These are phyloP conservation scores for Bilobella aurantiaca DNA, from an alignment of 1,140 invertebrate species.

Conservation along the genomic window DNA sequence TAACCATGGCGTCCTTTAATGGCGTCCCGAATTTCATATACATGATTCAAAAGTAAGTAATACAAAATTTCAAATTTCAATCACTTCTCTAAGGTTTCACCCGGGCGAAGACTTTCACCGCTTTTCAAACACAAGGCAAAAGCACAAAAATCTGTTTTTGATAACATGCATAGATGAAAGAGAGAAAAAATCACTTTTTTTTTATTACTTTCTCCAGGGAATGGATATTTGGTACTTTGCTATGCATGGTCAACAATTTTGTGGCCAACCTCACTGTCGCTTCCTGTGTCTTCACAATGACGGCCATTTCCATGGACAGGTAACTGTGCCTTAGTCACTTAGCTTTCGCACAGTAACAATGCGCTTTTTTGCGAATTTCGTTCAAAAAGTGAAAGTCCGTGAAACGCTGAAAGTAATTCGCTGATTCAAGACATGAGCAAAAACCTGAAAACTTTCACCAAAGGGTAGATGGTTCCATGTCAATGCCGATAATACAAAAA, in stretches of 20 bases:
- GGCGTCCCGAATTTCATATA: slow-evolving; percentile 44
- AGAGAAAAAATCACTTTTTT: slow-evolving; percentile 9
- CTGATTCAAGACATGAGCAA: too few species aligned
- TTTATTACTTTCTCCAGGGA: slow-evolving; percentile 43
- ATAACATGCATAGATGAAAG: neutral
- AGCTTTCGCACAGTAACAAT: too few species aligned
- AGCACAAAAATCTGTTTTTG: too few species aligned
- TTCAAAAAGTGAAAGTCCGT: too few species aligned
- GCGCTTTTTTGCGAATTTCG: too few species aligned
- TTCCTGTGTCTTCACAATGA: slow-evolving; percentile 80
- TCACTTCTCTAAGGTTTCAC: neutral
- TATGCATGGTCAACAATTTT: slow-evolving; percentile 80
- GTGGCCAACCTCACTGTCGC: slow-evolving; percentile 77
- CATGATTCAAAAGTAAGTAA: slow-evolving; percentile 39
- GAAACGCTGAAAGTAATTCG: too few species aligned
- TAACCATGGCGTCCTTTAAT: slow-evolving; percentile 44
- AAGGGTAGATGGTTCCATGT: too few species aligned
- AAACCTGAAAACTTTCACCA: too few species aligned
- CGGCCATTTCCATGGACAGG: slow-evolving; percentile 71
- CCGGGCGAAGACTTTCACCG: too few species aligned
- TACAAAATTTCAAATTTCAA: neutral
- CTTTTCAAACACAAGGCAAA: too few species aligned
- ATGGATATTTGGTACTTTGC: slow-evolving; percentile 75
- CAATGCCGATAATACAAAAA: too few species aligned
- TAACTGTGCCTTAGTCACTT: too few species aligned